Conservation (phyloP, 2,888 invertebrate species). For the Melipona bicolor region DNA sequence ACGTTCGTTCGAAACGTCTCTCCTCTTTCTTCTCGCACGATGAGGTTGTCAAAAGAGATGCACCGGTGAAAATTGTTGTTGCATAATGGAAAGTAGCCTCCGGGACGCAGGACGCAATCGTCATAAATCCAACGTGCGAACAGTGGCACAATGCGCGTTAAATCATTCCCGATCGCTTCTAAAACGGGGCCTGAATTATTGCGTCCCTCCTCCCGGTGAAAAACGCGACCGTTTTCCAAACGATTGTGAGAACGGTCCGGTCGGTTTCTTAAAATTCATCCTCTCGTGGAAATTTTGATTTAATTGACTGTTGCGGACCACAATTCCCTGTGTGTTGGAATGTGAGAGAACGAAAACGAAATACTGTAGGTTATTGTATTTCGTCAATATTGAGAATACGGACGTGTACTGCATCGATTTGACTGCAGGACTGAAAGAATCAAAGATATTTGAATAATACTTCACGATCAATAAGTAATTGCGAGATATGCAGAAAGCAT, state of each 20-base stretch:
- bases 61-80: conserved; percentile 76
- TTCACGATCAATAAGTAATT: too few species aligned
- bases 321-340: too few species aligned
- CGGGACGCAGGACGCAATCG: conserved; percentile 44
- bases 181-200: conserved; percentile 73
- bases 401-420: too few species aligned
- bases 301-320: background rate
- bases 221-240: conserved; percentile 5
- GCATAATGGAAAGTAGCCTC: conserved; percentile 76
- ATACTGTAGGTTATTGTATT: too few species aligned
- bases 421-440: too few species aligned
- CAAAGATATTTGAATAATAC: too few species aligned
- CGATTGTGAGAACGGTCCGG: conserved; percentile 39
- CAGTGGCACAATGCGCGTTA: conserved; percentile 75
- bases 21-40: conserved; percentile 2
- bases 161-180: conserved; percentile 75
- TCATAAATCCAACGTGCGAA: conserved; percentile 78
- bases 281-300: background rate
- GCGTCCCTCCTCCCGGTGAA: conserved; percentile 20
- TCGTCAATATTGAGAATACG: too few species aligned
- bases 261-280: background rate
- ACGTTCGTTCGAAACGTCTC: conserved; percentile 15
- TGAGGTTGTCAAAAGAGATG: conserved; percentile 59
- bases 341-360: too few species aligned
- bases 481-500: too few species aligned